A percentile compares a stretch with the other conserved stretches of the same genome.
Conservation (phyloP, 2,113 vertebrate species). For the Xiphias gladius region DNA sequence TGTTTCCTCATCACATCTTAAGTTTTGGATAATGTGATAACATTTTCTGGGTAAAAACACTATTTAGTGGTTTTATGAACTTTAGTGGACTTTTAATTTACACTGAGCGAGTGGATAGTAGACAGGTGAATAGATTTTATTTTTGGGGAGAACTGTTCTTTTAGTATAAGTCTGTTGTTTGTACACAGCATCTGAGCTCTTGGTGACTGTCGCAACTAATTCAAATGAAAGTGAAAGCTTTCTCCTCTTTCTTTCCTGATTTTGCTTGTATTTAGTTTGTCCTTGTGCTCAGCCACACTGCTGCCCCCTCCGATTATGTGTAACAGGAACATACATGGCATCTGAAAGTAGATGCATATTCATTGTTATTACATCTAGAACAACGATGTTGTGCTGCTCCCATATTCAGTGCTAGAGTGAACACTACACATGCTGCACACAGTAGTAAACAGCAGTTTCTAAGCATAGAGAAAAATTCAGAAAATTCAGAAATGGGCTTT, state of each 20-base stretch:
- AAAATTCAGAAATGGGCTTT: slow-evolving; percentile 17
- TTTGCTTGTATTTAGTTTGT: slow-evolving; percentile 49
- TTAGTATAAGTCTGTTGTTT: not conserved
- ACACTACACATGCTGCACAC: not conserved
- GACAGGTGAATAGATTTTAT: slow-evolving; percentile 10
- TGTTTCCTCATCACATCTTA: not conserved
- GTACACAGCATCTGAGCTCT: slow-evolving; percentile 26
- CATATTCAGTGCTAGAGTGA: slow-evolving; percentile 1
- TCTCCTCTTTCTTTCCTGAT: slow-evolving; percentile 54
- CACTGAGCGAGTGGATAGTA: not conserved
- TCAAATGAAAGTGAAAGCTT: slow-evolving; percentile 49
- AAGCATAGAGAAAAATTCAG: not conserved
- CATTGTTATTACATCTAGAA: slow-evolving; percentile 45
- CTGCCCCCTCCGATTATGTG: slow-evolving; percentile 53
- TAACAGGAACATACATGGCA: slow-evolving; percentile 31
- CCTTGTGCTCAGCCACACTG: slow-evolving; percentile 38
- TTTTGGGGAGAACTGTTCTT: slow-evolving; percentile 15
- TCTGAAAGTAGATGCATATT: slow-evolving; percentile 64
- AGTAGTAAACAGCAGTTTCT: not conserved
- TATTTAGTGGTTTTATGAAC: not conserved
- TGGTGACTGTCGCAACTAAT: slow-evolving; percentile 48
- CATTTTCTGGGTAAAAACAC: not conserved
- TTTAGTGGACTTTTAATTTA: slow-evolving; percentile 7
- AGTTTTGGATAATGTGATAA: not conserved
- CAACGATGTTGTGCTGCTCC: slow-evolving; percentile 13